Evolutionary conservation across 2,113 vertebrate species (phyloP), one percentile per base, ranked within the genome.

Genomic region (Bufo gargarizans): DNA sequence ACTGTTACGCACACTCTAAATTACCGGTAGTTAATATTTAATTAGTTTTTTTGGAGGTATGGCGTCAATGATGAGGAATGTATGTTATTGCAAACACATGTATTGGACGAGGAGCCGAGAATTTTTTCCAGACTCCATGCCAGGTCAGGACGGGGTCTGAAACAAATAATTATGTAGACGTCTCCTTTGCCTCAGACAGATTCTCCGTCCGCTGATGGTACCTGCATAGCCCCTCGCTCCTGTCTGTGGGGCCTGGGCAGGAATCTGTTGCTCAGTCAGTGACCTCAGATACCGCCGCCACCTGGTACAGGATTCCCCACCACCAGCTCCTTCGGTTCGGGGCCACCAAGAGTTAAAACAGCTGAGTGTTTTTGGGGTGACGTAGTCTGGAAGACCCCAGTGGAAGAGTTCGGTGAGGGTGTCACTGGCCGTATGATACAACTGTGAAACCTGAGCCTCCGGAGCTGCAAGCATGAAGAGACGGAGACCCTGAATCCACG

Each of bases 21-120:
- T 87, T 43, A 33, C 33, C 33, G 33, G 33, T 33, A 80, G 77
- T 56, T 86, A 55, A 55, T 56, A 79, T 86, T 56, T 86, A 56
- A 87, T 80, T 43, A 81, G 76, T 53, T 17, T 69, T 55, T 83
- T 10, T 8, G 19, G 72, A 19, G 76, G 33, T 33, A 69, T 87
- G 86, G 77, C 77, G 86, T 87, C 86, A 87, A 33, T 20, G 77
- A 80, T 56, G 86, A 87, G 61, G 76, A 80, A 87, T 87, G 85
- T 65, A 50, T 78, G 61, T 87, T 87, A 87, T 87, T 87, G 33
- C 86, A 87, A 87, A 79, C 86, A 87, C 86, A 87, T 87, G 86
- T 87, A 80, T 67, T 80, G 86, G 77, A 19, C 77, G 14, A 43
- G 12, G 58, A 69, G 76, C 59, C 4, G 71, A 63, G 56, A 59